Evolutionary conservation across 2,797 vertebrate species (phyloP), one percentile per base, ranked within the genome.

Genomic region (Phylloscopus collybita): DNA sequence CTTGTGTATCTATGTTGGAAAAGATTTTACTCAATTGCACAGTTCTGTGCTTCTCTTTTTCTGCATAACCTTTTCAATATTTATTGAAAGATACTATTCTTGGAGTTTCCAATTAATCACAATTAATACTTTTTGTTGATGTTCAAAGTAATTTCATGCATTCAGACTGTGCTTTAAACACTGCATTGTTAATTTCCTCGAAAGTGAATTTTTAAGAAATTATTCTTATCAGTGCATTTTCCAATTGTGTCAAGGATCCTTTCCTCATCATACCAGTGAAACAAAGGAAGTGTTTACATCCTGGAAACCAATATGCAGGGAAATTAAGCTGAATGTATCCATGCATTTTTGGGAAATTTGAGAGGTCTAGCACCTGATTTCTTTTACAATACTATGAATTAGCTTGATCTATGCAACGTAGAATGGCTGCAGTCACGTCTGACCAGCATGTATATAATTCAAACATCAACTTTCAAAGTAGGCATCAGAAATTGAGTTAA

Each of bases 401-500:
- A 78, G 5, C 21, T 90, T 83, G 45, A 75, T 93, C 69, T 75
- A 34, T 44, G 44, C 47, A 57, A 66, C 3, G 7, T 18, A 47
- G 65, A 54, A 75, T 84, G 61, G 45, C 54, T 86, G 57, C 34
- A 78, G 59, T 74, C 57, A 32, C 65, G 80, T 71, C 21, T 83
- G 79, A 91, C 54, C 54, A 72, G 65, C 40, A 20, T 54, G 73
- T 62, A 78, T 0, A 34, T 91, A 74, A 96, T 54, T 91, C 23
- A 86, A 83, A 92, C 80, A 64, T 88, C 57, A 62, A 26, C 56
- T 64, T 87, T 93, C 34, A 72, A 75, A 62, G 54, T 32, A 78
- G 54, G 65, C 54, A 86, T 80, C 59, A 88, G 91, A 80, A 92
- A 95, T 83, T 81, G 50, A 91, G 36, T 95, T 88, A 91, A 93